Evolutionary conservation across 2,797 vertebrate species (phyloP), one percentile per base, ranked within the genome.

Genomic region (Poliocrania exsul): DNA sequence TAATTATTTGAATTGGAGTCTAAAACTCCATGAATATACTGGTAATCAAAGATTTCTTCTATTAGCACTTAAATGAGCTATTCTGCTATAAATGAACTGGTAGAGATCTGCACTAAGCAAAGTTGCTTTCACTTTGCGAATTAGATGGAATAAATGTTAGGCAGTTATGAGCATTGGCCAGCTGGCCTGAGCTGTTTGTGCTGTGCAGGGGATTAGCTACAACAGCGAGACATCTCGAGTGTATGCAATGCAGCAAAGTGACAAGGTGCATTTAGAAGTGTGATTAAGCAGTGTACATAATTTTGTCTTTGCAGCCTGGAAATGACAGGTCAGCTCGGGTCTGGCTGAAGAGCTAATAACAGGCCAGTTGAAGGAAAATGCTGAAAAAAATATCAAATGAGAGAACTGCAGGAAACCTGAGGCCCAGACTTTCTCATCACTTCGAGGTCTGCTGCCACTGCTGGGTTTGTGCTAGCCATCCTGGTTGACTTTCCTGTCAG

Each of bases 1-100:
- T 92, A 94, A 91, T 93, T 95, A 83, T 89, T 97, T 96, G 90
- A 81, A 51, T 37, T 62, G 69, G 74, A 74, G 38, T 71, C 83
- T 90, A 80, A 95, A 89, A 80, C 33, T 91, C 44, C 38, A 56
- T 90, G 62, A 95, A 56, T 69, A 88, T 37, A 56, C 37, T 89
- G 78, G 84, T 91, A 95, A 97, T 79, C 70, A 86, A 81, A 92
- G 75, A 92, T 35, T 24, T 54, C 60, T 57, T 93, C 65, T 90
- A 46, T 92, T 89, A 92, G 75, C 67, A 37, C 92, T 96, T 78
- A 70, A 66, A 92, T 88, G 69, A 97, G 81, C 75, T 96, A 20
- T 90, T 95, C 87, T 74, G 80, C 66, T 65, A 35, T 47, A 95
- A 87, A 85, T 7, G 51, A 51, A 61, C 20, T 78, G 31, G 58